Conservation (phyloP, 2,888 invertebrate species). For the Meghimatium bilineatum region DNA sequence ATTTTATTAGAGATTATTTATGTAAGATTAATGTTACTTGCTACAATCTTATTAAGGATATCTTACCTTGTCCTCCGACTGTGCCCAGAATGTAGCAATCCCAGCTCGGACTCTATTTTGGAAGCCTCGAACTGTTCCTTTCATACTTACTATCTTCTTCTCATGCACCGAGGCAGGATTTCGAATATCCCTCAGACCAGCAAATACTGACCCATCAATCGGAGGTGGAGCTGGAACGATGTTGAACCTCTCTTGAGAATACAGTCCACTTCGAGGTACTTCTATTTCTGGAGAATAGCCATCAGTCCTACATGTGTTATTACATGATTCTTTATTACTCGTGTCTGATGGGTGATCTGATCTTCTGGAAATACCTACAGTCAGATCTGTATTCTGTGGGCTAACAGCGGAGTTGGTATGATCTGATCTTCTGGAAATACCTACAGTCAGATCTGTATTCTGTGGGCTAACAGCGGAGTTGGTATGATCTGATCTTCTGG, state of each 20-base stretch:
- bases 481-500: not conserved
- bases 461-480: not conserved
- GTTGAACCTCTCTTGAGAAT: constrained; percentile 14
- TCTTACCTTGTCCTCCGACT: constrained; percentile 50
- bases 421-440: too few species aligned
- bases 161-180: constrained; percentile 64
- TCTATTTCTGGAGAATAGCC: not conserved
- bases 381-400: not conserved
- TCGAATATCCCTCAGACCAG: constrained; percentile 64
- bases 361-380: not conserved
- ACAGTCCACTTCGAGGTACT: not conserved
- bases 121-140: constrained; percentile 94
- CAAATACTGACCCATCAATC: constrained; percentile 56
- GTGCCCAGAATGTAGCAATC: constrained; percentile 88
- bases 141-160: constrained; percentile 86
- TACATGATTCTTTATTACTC: not conserved
- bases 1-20: too few species aligned
- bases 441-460: too few species aligned
- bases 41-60: not conserved
- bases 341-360: not conserved
- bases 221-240: constrained; percentile 39
- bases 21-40: too few species aligned
- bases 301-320: not conserved
- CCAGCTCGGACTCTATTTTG: constrained; percentile 95
- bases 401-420: too few species aligned